Conservation (phyloP, 2,888 invertebrate species). For the Mamestra brassicae region DNA sequence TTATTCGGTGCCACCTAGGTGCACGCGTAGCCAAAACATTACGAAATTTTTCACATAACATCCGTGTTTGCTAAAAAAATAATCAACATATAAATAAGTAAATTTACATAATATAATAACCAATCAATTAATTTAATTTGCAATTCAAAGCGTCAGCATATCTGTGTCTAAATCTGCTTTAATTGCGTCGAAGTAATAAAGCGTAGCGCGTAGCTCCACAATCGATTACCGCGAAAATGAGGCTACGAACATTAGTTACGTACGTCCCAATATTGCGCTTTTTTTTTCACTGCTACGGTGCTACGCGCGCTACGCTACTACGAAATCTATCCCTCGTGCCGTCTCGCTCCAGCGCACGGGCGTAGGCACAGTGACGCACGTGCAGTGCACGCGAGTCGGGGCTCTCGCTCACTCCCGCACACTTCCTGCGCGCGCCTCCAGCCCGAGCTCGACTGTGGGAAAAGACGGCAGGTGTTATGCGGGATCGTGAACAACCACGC, state of each 20-base stretch:
- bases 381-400: conserved; percentile 81
- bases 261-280: conserved; percentile 40
- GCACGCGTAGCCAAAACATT: neutral
- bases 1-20: neutral
- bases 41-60: conserved; percentile 41
- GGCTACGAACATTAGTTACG: conserved; percentile 42
- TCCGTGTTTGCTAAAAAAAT: conserved; percentile 55
- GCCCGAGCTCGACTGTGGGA: conserved; percentile 89
- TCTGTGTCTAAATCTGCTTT: conserved; percentile 33
- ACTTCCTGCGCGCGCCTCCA: conserved; percentile 87
- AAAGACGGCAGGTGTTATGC: conserved; percentile 92
- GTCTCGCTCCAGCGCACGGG: conserved; percentile 74
- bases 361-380: conserved; percentile 78
- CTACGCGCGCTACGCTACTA: conserved; percentile 68
- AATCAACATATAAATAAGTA: conserved; percentile 48
- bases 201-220: conserved; percentile 33
- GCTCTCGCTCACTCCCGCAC: conserved; percentile 84
- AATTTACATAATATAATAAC: conserved; percentile 57
- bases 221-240: conserved; percentile 54
- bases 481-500: conserved; percentile 91
- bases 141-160: conserved; percentile 37
- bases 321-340: conserved; percentile 73
- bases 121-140: conserved; percentile 52
- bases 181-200: conserved; percentile 38
- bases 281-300: conserved; percentile 58